Conservation (phyloP, 2,797 vertebrate species). For the Sebastes variabilis region DNA sequence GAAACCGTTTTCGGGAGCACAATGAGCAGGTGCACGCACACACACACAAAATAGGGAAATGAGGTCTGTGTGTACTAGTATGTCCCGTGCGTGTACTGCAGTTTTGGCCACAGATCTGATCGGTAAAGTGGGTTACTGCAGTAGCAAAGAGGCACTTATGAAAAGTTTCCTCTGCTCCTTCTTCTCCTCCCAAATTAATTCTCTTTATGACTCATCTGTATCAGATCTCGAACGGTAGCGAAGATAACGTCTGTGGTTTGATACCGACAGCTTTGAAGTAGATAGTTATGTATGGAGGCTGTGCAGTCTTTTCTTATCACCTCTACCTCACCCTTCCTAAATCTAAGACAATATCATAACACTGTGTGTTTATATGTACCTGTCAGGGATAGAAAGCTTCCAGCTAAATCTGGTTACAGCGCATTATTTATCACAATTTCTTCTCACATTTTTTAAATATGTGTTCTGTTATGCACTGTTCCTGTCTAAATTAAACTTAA, state of each 20-base stretch:
- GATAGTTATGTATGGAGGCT: background rate
- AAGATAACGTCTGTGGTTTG: background rate
- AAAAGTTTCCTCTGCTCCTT: slow-evolving; percentile 33
- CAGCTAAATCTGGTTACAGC: background rate
- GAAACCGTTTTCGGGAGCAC: slow-evolving; percentile 1
- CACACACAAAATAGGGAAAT: background rate
- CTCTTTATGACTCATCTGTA: slow-evolving; percentile 43
- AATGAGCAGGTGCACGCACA: background rate
- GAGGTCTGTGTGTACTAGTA: background rate
- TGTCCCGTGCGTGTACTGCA: background rate
- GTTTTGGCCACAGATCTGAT: slow-evolving; percentile 39
- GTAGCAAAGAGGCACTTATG: slow-evolving; percentile 13
- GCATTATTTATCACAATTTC: background rate
- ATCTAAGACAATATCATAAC: background rate
- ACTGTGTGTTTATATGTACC: background rate
- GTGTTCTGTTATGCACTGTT: background rate
- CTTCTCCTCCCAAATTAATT: slow-evolving; percentile 36
- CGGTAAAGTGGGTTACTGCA: slow-evolving; percentile 55
- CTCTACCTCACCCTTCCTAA: background rate
- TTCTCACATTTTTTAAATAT: background rate
- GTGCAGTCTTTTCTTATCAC: background rate
- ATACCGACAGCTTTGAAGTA: slow-evolving; percentile 7
- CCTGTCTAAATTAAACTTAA: background rate
- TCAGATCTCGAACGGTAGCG: slow-evolving; percentile 1
- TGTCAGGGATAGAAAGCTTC: background rate